Evolutionary conservation across 1,140 invertebrate species (phyloP).

Genomic region (Ephestia elutella): DNA sequence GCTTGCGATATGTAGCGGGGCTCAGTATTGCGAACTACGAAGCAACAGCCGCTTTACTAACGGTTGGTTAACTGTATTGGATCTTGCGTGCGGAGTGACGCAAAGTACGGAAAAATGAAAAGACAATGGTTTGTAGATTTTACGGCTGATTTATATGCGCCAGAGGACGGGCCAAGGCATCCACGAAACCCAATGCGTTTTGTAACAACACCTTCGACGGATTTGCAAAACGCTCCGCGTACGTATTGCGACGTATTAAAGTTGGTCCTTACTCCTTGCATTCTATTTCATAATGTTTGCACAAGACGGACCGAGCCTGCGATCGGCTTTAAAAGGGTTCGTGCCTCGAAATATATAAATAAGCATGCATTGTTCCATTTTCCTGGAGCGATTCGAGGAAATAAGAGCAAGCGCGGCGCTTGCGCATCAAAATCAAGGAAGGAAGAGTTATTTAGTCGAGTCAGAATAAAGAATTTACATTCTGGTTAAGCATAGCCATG

Average conservation of each 20-base stretch:
- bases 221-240: constrained; percentile 52
- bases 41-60: constrained; percentile 50
- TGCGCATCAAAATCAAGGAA: not conserved
- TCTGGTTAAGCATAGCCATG: not conserved
- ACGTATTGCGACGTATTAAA: constrained; percentile 41
- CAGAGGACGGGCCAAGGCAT: constrained; percentile 35
- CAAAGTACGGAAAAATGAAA: constrained; percentile 52
- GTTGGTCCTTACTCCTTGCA: constrained; percentile 38
- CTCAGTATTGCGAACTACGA: constrained; percentile 44
- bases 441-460: not conserved
- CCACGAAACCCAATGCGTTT: constrained; percentile 46
- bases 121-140: constrained; percentile 26
- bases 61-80: constrained; percentile 51
- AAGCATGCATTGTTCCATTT: not conserved
- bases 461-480: not conserved
- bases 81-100: constrained; percentile 40
- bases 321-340: not conserved
- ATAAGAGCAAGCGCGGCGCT: not conserved
- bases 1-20: constrained; percentile 61
- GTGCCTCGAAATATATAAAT: not conserved
- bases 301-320: constrained; percentile 27
- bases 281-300: constrained; percentile 67
- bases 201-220: constrained; percentile 47
- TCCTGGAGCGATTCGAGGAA: not conserved
- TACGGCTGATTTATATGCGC: constrained; percentile 50